Conservation (phyloP, 92 coral and sea anemone species). For the Actinernus sp. region DNA sequence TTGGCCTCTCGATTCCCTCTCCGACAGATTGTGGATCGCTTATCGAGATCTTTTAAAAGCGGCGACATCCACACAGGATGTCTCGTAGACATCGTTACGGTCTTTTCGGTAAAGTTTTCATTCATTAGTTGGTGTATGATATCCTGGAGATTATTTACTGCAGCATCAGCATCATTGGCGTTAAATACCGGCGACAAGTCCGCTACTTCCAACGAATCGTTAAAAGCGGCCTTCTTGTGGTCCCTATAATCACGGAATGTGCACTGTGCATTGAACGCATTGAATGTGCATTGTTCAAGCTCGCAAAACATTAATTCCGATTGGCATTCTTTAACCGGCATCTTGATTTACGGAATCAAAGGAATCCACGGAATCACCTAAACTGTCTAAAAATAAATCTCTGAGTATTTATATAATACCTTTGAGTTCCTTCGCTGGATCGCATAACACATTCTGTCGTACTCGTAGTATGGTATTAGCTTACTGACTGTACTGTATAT, state of each 20-base stretch:
- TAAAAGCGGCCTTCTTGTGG: slow-evolving; percentile 3
- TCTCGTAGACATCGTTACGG: slow-evolving; percentile 1
- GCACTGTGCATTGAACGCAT: too few relatives aligned
- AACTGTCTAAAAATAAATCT: too few relatives aligned
- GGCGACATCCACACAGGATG: slow-evolving; percentile 1
- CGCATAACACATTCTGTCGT: too few relatives aligned
- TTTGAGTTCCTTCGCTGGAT: too few relatives aligned
- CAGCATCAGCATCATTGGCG: background rate
- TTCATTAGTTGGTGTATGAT: background rate
- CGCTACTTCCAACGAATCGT: background rate
- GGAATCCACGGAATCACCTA: too few relatives aligned
- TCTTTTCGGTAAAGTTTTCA: slow-evolving; percentile 3
- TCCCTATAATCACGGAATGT: background rate
- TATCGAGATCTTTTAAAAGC: background rate
- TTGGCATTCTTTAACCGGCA: too few relatives aligned
- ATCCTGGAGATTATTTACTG: background rate
- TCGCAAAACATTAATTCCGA: too few relatives aligned
- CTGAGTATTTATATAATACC: too few relatives aligned
- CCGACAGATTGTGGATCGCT: background rate
- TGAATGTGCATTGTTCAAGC: too few relatives aligned
- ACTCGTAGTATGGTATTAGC: too few relatives aligned
- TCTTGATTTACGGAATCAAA: too few relatives aligned
- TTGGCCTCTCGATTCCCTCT: background rate
- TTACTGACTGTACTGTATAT: too few relatives aligned
- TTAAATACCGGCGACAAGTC: background rate